Evolutionary conservation across 2,888 invertebrate genomes (phyloP), one percentile per base, ranked within the genome.

Genomic region (Tenthredo distinguenda): DNA sequence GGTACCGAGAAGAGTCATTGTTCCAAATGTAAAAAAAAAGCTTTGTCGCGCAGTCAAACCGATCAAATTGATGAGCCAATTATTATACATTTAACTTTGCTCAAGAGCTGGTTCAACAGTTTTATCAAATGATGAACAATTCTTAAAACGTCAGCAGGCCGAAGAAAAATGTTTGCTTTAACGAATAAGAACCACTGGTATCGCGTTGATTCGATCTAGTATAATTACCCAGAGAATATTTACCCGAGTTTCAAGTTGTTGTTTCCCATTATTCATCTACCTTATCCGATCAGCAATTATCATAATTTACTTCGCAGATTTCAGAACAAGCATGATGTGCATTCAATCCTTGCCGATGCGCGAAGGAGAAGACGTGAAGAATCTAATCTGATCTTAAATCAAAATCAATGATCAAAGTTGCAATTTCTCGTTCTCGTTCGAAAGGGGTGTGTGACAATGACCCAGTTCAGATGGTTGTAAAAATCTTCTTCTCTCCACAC

Each of bases 201-300:
- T 74, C 72, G 15, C 21, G 43, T 74, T 74, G 10, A 74, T 74
- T 74, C 9, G 12, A 74, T 18, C 10, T 40, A 74, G 40, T 74
- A 74, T 43, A 74, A 74, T 74, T 74, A 74, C 43, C 43, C 18
- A 10, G 72, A 40, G 43, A 74, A 74, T 43, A 72, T 37, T 43
- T 26, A 74, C 72, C 43, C 43, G 40, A 43, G 40, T 31, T 3
- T 43, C 40, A 74, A 43, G 72, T 31, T 74, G 72, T 74, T 40
- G 72, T n/a, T 74, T 74, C 43, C 21, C 72, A 74, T 74, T 74
- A 74, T 21, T 74, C 43, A 74, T 21, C 21, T 43, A 26, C 72
- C 43, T 74, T 26, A 43, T 74, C 72, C 43, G 21, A 21, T 18
- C 43, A 74, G 43, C 12, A 43, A 74, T 21, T 43, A 37, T 26